Evolutionary conservation across 2,888 invertebrate genomes (phyloP).

Genomic region (Nezara viridula): DNA sequence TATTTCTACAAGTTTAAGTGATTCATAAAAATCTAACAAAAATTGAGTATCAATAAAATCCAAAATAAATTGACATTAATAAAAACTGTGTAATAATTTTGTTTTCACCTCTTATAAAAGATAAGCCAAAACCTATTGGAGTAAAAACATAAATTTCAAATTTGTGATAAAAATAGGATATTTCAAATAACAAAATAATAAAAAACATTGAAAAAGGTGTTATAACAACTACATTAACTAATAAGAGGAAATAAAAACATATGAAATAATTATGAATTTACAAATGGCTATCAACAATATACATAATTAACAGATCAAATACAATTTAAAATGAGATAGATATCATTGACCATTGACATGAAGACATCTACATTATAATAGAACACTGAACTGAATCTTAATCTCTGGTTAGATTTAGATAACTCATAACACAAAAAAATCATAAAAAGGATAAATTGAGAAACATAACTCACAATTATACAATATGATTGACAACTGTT

Average conservation of each 20-base stretch:
- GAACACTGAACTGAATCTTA: not conserved
- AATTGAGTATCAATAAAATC: too few species aligned
- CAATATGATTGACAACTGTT: not conserved
- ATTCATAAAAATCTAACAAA: too few species aligned
- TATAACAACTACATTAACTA: not conserved
- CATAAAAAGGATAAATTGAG: too few species aligned
- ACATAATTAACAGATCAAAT: not conserved
- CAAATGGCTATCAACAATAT: not conserved
- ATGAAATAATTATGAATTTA: not conserved
- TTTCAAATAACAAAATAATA: not conserved
- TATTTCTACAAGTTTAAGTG: too few species aligned
- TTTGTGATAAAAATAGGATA: not conserved
- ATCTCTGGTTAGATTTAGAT: not conserved
- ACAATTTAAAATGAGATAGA: not conserved
- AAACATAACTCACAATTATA: not conserved
- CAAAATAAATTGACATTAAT: too few species aligned
- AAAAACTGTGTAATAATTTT: too few species aligned
- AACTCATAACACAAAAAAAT: not conserved
- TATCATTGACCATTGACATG: not conserved
- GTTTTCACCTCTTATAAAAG: too few species aligned
- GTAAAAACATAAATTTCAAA: too few species aligned
- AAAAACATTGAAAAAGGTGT: not conserved
- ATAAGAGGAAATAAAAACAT: not conserved
- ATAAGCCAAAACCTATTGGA: too few species aligned
- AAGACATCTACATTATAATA: not conserved